Conservation (phyloP, 2,888 invertebrate species). For the Agrotis clavis region DNA sequence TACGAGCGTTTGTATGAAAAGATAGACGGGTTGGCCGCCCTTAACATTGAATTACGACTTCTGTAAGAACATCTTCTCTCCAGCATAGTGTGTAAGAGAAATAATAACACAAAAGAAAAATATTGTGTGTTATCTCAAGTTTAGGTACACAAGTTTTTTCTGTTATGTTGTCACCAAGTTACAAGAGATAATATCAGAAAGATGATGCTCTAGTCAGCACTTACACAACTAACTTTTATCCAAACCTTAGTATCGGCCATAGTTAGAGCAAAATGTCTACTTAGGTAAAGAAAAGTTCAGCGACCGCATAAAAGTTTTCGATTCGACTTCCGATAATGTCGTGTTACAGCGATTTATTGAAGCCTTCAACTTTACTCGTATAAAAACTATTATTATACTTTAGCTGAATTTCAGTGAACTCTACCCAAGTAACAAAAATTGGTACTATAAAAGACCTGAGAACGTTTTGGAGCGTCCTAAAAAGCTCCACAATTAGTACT, state of each 20-base stretch:
- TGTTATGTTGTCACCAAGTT: background rate
- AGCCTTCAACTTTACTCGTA: slow-evolving; percentile 8
- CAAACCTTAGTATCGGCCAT: background rate
- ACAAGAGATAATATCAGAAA: background rate
- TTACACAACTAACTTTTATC: slow-evolving; percentile 12
- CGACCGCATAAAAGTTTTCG: slow-evolving; percentile 51
- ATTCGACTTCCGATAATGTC: slow-evolving; percentile 45
- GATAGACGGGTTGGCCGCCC: no score
- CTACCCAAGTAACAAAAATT: no score
- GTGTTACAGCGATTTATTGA: slow-evolving; percentile 39
- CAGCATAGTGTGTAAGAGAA: no score
- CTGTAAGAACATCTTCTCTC: no score
- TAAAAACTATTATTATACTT: slow-evolving; percentile 21
- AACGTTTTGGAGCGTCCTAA: no score
- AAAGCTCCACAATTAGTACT: no score
- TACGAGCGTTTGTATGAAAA: no score
- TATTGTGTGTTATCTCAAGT: no score
- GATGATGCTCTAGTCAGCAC: background rate
- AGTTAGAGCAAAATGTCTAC: background rate
- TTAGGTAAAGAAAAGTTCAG: slow-evolving; percentile 33
- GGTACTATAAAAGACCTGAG: no score
- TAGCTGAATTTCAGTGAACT: slow-evolving; percentile 28
- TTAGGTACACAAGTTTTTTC: no score
- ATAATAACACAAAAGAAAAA: no score
- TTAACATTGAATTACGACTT: no score